Evolutionary conservation across 1,140 invertebrate species (phyloP), one percentile per base, ranked within the genome.

Genomic region (Cotesia chilonis): DNA sequence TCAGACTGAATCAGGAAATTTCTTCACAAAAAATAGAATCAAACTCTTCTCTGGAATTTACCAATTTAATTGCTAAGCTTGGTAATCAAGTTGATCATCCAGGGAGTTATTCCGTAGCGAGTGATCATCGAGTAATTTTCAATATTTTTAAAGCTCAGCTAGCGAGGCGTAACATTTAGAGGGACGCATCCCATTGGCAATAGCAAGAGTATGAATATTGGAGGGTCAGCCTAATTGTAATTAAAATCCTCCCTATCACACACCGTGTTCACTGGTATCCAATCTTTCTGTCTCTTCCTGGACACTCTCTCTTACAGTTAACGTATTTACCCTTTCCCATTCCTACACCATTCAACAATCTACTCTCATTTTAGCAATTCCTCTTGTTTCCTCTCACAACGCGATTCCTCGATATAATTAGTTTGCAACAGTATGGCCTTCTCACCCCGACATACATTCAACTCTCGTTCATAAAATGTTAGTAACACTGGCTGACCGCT

Each of bases 391-490:
- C 38, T 17, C 68, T 63, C 37, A 51, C 57, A 54, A 37, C 63
- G 28, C 68, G 54, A 69, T 72, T 75, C 60, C 72, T 71, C 74
- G 66, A 77, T 81, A 80, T 81, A 81, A 81, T 81, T 81, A 81
- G 80, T 80, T 76, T 81, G 75, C 77, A 47, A 10, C 41, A 71
- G 35, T 41, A 38, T 68, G 52, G 60, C 7, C 63, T 60, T 67
- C 12, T 70, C 47, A 36, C 74, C 72, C 75, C 74, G 75, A 54
- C 72, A 47, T 74, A 73, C 65, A 66, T 70, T 66, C 41, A 47
- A 10, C 41, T 47, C 65, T 68, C 74, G 77, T 80, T 80, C 76
- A 78, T 80, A 79, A 73, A 75, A 75, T 67, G 68, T 75, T 70
- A 70, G 68, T 67, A 75, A 79, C 78, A 73, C 52, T 77, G 63